phyloP scores from a whole-genome alignment of 2,113 vertebrate species.

The Acanthisitta chloris region DNA sequence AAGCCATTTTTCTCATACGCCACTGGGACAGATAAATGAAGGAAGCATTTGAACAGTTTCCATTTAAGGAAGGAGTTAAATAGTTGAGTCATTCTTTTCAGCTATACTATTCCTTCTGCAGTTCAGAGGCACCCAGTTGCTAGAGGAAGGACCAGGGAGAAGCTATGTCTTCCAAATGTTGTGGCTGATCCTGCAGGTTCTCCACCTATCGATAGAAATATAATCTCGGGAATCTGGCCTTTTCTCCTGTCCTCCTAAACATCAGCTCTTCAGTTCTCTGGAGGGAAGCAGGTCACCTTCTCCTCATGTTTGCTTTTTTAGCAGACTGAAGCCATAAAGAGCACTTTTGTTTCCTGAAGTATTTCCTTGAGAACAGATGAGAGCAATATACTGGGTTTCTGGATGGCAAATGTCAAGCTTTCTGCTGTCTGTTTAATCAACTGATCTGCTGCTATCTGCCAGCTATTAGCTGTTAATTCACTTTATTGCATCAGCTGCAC shows the following conservation, averaged over 20 bases:
- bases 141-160: not conserved
- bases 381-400: not conserved
- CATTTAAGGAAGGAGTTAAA: slow-evolving; percentile 61
- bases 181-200: not conserved
- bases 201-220: not conserved
- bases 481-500: slow-evolving; percentile 1
- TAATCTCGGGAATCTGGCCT: not conserved
- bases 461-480: slow-evolving; percentile 9
- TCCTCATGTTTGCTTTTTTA: not conserved
- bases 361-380: not conserved
- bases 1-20: slow-evolving; percentile 75
- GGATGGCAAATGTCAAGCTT: not conserved
- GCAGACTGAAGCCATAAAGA: not conserved
- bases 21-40: slow-evolving; percentile 64
- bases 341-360: not conserved
- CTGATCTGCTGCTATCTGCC: not conserved
- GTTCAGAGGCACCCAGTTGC: not conserved
- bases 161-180: not conserved
- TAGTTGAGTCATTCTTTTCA: slow-evolving; percentile 55
- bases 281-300: not conserved
- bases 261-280: not conserved
- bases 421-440: not conserved
- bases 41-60: slow-evolving; percentile 53
- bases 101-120: not conserved
- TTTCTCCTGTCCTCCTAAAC: not conserved